phyloP scores from a whole-genome alignment of 2,888 invertebrate species.

The Drosophila recens region DNA sequence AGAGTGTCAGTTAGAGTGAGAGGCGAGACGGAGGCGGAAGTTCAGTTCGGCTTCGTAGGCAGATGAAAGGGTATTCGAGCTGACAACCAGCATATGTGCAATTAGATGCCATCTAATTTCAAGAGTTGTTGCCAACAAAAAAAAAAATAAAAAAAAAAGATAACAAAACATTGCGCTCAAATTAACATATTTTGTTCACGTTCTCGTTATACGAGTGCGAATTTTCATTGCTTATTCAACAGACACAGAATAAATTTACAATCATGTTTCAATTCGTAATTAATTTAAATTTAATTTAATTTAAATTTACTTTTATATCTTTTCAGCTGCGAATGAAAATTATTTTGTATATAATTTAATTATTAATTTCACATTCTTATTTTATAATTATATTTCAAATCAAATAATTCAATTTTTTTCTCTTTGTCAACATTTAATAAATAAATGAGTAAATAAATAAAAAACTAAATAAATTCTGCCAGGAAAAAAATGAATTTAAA shows the following conservation, averaged over 20 bases:
- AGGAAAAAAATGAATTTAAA: neutral
- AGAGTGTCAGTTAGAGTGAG: neutral
- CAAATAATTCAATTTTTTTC: too few species aligned
- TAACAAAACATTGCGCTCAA: neutral
- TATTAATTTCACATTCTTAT: too few species aligned
- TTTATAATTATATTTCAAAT: too few species aligned
- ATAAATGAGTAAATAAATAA: too few species aligned
- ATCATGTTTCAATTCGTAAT: neutral
- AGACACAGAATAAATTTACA: neutral
- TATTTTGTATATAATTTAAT: too few species aligned
- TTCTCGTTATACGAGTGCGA: neutral
- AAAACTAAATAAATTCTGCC: neutral
- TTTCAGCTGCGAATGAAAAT: too few species aligned
- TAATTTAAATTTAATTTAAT: too few species aligned
- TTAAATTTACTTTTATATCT: too few species aligned
- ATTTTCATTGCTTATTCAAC: slow-evolving; percentile 12
- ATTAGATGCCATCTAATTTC: slow-evolving; percentile 43
- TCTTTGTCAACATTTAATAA: too few species aligned
- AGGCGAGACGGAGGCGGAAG: neutral
- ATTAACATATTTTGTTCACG: neutral
- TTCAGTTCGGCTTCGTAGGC: slow-evolving; percentile 1
- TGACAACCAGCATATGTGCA: slow-evolving; percentile 28
- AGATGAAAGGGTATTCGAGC: slow-evolving; percentile 4
- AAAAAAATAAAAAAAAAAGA: neutral
- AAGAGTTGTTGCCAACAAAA: neutral